These are phyloP conservation scores for Pristionchus arcanus DNA, from an alignment of 2,888 invertebrate species.

Conservation along the genomic window DNA sequence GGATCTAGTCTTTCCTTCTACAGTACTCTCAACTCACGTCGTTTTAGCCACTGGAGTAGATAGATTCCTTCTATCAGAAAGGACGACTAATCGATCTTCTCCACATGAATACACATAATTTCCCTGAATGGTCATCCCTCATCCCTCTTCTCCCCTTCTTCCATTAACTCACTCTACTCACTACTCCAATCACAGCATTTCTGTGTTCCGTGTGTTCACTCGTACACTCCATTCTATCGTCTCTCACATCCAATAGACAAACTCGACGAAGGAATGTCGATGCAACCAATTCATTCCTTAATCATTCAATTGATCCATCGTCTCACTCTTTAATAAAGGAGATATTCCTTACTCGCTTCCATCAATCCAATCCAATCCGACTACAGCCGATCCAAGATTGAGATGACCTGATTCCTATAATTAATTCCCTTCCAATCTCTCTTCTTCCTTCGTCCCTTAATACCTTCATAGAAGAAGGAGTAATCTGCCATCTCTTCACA, in stretches of 20 bases:
- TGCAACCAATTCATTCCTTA: constrained; percentile 29
- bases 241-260: constrained; percentile 46
- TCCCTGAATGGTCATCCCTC: background rate
- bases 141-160: background rate
- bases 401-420: constrained; percentile 8
- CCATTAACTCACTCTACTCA: constrained; percentile 20
- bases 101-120: constrained; percentile 34
- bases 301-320: background rate
- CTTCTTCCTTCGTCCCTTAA: background rate
- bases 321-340: background rate
- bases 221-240: background rate
- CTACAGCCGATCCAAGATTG: constrained; percentile 30
- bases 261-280: constrained; percentile 51
- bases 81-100: constrained; percentile 42
- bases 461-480: constrained; percentile 32
- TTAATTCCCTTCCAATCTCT: background rate
- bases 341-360: background rate
- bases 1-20: background rate
- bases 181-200: constrained; percentile 49
- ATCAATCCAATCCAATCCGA: constrained; percentile 49
- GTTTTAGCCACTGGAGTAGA: background rate
- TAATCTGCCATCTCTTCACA: constrained; percentile 52
- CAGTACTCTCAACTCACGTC: background rate
- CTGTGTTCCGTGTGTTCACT: constrained; percentile 22
- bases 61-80: constrained; percentile 30